Percentiles rank a stretch among this genome's conserved stretches.
phyloP scores from a whole-genome alignment of 2,888 invertebrate species.

The Molorchus minor region DNA sequence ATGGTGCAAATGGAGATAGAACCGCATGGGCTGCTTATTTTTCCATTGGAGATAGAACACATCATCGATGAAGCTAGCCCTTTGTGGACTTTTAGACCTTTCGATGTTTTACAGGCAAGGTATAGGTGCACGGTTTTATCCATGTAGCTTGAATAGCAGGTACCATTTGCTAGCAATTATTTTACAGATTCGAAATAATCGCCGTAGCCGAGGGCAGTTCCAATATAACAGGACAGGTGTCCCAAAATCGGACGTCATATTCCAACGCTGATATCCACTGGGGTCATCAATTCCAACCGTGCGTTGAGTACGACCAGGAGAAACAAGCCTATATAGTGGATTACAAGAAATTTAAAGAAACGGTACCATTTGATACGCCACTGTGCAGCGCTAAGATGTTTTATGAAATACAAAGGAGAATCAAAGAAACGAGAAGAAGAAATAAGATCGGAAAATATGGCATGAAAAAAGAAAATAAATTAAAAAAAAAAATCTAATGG shows the following conservation, averaged over 20 bases:
- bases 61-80: constrained; percentile 82
- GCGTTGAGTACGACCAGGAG: constrained; percentile 67
- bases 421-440: background rate
- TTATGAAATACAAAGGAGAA: constrained; percentile 66
- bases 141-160: background rate
- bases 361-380: constrained; percentile 77
- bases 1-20: constrained; percentile 75
- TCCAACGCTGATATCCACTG: constrained; percentile 82
- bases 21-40: constrained; percentile 74
- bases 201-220: constrained; percentile 85
- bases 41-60: constrained; percentile 89
- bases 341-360: constrained; percentile 71
- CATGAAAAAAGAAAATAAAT: too few relatives aligned
- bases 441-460: too few relatives aligned
- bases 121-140: constrained; percentile 22
- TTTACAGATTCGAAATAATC: constrained; percentile 79
- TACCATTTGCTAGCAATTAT: constrained; percentile 7
- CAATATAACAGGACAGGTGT: constrained; percentile 77
- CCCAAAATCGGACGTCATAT: constrained; percentile 81
- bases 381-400: constrained; percentile 89
- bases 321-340: constrained; percentile 70
- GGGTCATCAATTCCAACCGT: constrained; percentile 78
- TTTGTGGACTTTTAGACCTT: constrained; percentile 77
- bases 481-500: too few relatives aligned
- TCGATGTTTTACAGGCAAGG: constrained; percentile 63